Percentiles rank a stretch among this genome's conserved stretches.
Conservation (phyloP, 2,888 invertebrate genomes). For the Cephus pygmeus region DNA sequence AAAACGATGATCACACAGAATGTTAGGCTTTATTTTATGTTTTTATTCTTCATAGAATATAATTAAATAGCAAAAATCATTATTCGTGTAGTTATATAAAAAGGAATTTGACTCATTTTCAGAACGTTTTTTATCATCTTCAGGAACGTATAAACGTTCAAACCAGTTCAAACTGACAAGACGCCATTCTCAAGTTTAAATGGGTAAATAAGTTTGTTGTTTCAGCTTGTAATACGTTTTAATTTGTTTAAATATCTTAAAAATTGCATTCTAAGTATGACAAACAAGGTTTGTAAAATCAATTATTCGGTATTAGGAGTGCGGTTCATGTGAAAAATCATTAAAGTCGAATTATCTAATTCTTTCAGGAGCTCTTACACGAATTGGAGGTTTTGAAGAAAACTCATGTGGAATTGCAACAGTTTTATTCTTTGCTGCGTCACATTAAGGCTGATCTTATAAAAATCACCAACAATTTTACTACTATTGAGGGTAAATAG, state of each 20-base stretch:
- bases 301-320: neutral
- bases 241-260: neutral
- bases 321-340: neutral
- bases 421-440: conserved; percentile 34
- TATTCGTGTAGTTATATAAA: neutral
- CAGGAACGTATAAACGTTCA: neutral
- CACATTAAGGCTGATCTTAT: conserved; percentile 39
- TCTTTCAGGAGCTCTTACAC: conserved; percentile 19
- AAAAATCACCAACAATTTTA: conserved; percentile 33
- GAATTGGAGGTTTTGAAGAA: conserved; percentile 35
- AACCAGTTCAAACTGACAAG: neutral
- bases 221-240: neutral
- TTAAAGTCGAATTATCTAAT: neutral
- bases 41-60: neutral
- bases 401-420: conserved; percentile 33
- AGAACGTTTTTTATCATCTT: neutral
- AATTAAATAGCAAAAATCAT: neutral
- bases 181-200: neutral
- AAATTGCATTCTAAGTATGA: neutral
- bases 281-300: neutral
- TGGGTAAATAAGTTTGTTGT: neutral
- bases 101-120: neutral
- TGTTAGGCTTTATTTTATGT: neutral
- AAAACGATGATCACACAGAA: neutral
- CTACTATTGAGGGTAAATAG: conserved; percentile 14